Percentiles rank a stretch among this genome's conserved stretches.
Conservation (phyloP, 2,797 vertebrate genomes). For the Semaprochilodus insignis region DNA sequence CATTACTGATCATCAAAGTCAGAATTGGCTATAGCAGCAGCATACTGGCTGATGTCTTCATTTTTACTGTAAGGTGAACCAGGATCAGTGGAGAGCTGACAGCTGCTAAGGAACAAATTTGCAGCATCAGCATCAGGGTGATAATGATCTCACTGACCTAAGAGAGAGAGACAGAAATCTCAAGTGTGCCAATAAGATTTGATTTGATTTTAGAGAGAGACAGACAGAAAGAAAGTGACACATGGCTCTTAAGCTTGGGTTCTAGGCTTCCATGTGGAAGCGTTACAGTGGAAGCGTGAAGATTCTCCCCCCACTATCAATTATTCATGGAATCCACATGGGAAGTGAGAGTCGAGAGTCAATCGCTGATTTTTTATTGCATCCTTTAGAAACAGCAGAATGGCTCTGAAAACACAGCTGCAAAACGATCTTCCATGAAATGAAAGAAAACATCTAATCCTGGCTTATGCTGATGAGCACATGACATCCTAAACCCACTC, state of each 20-base stretch:
- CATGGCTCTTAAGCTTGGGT: not conserved
- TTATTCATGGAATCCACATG: slow-evolving; percentile 52
- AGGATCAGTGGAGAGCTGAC: slow-evolving; percentile 4
- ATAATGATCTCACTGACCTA: slow-evolving; percentile 26
- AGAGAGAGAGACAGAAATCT: slow-evolving; percentile 16
- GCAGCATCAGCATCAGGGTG: slow-evolving; percentile 9
- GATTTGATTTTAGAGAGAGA: not conserved
- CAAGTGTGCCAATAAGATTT: slow-evolving; percentile 4
- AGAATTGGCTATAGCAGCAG: slow-evolving; percentile 7
- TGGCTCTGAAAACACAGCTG: slow-evolving; percentile 43
- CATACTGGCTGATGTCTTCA: slow-evolving; percentile 8
- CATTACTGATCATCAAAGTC: slow-evolving; percentile 14
- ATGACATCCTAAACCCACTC: slow-evolving; percentile 62
- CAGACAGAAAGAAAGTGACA: slow-evolving; percentile 1
- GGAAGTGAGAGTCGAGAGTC: slow-evolving; percentile 57
- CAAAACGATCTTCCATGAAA: slow-evolving; percentile 54
- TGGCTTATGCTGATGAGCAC: slow-evolving; percentile 61
- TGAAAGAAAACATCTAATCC: slow-evolving; percentile 63
- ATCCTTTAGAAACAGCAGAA: slow-evolving; percentile 50
- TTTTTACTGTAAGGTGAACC: slow-evolving; percentile 25
- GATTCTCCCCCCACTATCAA: slow-evolving; percentile 36
- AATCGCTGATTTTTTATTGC: slow-evolving; percentile 55
- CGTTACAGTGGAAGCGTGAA: slow-evolving; percentile 43
- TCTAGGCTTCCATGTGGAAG: slow-evolving; percentile 39
- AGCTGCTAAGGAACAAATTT: slow-evolving; percentile 24